phyloP scores from a whole-genome alignment of 2,113 vertebrate genomes.

The Aphelocoma coerulescens region DNA sequence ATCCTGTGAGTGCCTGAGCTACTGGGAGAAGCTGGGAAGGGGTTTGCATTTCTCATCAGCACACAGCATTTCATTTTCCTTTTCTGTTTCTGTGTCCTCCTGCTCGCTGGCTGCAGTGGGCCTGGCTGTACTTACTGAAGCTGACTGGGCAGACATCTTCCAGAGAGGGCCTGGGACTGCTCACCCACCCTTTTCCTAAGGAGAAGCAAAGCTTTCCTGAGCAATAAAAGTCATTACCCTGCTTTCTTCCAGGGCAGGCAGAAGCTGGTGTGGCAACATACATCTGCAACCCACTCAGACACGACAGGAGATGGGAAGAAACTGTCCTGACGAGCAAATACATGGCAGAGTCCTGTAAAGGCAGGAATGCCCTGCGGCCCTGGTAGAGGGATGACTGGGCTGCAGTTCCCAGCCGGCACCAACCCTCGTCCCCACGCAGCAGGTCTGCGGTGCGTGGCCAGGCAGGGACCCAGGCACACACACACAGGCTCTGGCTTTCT shows the following conservation, averaged over 20 bases:
- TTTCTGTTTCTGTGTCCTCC: not conserved
- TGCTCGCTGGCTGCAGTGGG: not conserved
- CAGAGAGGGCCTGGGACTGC: not conserved
- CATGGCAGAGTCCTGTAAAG: fast-evolving
- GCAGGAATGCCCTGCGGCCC: not conserved
- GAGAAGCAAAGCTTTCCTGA: not conserved
- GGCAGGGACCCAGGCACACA: not conserved
- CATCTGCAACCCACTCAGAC: not conserved
- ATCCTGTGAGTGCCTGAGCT: not conserved
- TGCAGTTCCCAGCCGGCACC: not conserved
- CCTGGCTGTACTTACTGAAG: not conserved
- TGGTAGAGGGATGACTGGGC: not conserved
- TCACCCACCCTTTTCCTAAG: not conserved
- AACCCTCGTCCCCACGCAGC: not conserved
- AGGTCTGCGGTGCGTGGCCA: not conserved
- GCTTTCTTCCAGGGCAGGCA: not conserved
- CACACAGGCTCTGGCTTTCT: not conserved
- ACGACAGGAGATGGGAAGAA: not conserved
- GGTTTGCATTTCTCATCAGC: not conserved
- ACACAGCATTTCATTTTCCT: not conserved
- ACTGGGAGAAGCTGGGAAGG: not conserved
- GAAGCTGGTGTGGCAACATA: not conserved
- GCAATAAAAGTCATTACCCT: not conserved
- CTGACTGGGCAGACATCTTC: not conserved
- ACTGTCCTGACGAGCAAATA: fast-evolving